phyloP scores from a whole-genome alignment of 2,113 vertebrate genomes.

The Brevimyrus niger region DNA sequence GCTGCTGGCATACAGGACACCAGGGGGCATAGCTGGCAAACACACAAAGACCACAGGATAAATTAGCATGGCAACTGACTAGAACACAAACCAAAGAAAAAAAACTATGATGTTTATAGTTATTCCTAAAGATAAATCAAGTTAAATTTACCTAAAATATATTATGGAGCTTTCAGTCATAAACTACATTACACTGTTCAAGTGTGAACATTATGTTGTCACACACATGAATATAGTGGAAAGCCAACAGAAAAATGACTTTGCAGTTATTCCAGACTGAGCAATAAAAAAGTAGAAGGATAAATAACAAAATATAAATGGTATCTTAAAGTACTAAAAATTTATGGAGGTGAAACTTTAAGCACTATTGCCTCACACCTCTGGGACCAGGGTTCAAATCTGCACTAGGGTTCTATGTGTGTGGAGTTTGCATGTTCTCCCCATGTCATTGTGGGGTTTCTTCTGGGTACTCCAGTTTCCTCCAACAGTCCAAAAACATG shows the following conservation, averaged over 20 bases:
- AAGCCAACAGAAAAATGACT: background rate
- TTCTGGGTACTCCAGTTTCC: too few relatives aligned
- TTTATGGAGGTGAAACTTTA: background rate
- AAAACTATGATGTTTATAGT: background rate
- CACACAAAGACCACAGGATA: background rate
- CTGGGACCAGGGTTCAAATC: background rate
- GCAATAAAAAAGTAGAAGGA: background rate
- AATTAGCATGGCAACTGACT: background rate
- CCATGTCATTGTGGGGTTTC: background rate
- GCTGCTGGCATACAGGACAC: conserved; percentile 91
- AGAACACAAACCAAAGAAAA: background rate
- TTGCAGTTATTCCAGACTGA: background rate
- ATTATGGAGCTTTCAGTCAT: background rate
- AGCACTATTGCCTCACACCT: background rate
- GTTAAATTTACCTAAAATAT: background rate
- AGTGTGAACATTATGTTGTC: background rate
- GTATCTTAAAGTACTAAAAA: background rate
- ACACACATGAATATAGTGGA: background rate
- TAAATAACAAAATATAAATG: background rate
- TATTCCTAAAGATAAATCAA: background rate
- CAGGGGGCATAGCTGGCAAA: conserved; percentile 82
- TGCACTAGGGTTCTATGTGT: background rate
- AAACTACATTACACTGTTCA: background rate
- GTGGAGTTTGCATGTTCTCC: background rate
- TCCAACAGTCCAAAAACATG: background rate